Evolutionary conservation across 2,113 vertebrate genomes (phyloP), one percentile per base, ranked within the genome.

Genomic region (Podarcis muralis): DNA sequence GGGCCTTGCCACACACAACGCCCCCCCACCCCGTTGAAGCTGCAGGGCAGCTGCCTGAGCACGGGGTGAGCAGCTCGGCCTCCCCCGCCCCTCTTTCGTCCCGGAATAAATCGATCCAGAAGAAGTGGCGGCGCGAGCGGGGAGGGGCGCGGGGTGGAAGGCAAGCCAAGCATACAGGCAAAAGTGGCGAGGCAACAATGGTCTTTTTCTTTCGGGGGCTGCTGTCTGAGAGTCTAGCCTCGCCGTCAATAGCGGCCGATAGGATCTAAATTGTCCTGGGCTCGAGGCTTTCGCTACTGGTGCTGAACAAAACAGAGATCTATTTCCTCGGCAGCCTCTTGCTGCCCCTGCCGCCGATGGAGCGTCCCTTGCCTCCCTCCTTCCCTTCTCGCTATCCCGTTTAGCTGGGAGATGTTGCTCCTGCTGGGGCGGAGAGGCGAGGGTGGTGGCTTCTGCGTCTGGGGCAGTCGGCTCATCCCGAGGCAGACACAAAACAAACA

Each of bases 241-340:
- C 32, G 68, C 74, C 86, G 75, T 78, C 72, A 65, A 62, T 77
- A 85, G 89, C 79, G n/a, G 72, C 16, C 57, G 87, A 89, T 90
- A 85, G 77, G 65, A 85, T 87, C 72, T 85, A 53, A 84, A 84
- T 77, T 30, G 88, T 81, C 53, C 89, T 6, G 72, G 43, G 89
- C 72, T 72, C 62, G 37, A 81, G 84, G 76, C 76, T 75, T 62
- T 59, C 48, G 82, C 77, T 23, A 23, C 59, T 11, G 37, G 81
- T 57, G 81, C 84, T 18, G 78, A 57, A 90, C 89, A 74, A 69
- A 35, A 37, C 32, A 15, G 84, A 2, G 71, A 20, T 75, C 37
- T 23, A 37, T 12, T 71, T 59, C 80, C 72, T 11, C 15, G 37
- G 11, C 59, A 32, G 20, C 66, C 79, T 13, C 1, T 80, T 48